These are phyloP conservation scores for Hypsibius dujardini DNA, from an alignment of 1,140 invertebrate genomes.

Conservation along the genomic window DNA sequence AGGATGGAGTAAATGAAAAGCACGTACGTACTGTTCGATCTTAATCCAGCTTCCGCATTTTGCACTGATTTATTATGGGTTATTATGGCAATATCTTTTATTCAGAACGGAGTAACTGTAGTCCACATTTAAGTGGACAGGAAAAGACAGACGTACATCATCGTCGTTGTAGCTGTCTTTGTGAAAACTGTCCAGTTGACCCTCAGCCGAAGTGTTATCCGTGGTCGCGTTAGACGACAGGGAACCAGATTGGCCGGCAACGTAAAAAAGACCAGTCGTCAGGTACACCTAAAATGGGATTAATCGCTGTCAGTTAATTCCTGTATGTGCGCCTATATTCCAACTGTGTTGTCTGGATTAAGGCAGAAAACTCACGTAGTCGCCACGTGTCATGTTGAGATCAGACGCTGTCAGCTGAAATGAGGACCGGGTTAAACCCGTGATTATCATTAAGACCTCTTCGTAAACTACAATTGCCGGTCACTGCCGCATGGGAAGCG, in stretches of 20 bases:
- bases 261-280: conserved; percentile 1
- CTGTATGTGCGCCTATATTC: background rate
- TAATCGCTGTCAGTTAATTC: background rate
- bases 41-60: too few relatives aligned
- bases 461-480: too few relatives aligned
- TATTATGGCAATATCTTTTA: too few relatives aligned
- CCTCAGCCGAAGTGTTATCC: background rate
- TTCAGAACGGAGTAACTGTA: too few relatives aligned
- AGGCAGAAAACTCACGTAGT: background rate
- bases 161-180: background rate
- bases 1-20: too few relatives aligned
- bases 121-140: too few relatives aligned
- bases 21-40: too few relatives aligned
- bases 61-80: too few relatives aligned
- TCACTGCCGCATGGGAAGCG: too few relatives aligned
- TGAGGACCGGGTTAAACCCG: background rate
- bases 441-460: background rate
- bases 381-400: background rate
- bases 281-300: background rate
- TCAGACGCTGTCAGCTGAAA: background rate
- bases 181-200: background rate
- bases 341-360: background rate
- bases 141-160: background rate
- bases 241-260: background rate
- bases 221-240: background rate